These are phyloP conservation scores for Aspidiotus rigidus DNA, from an alignment of 2,888 invertebrate species.

Conservation along the genomic window DNA sequence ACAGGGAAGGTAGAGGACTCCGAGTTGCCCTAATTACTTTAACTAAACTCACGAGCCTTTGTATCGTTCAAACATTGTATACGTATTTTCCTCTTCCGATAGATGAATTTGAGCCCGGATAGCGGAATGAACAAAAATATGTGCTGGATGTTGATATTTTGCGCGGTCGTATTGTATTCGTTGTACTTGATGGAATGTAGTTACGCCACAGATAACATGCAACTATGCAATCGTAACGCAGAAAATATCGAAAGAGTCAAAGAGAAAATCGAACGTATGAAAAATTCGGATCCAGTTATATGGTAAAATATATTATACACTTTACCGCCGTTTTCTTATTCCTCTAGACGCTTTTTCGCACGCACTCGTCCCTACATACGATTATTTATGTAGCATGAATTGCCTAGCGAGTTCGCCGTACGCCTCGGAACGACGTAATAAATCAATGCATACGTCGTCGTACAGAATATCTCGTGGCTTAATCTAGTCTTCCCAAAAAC, in stretches of 20 bases:
- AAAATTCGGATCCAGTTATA: constrained; percentile 25
- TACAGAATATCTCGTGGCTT: too few relatives aligned
- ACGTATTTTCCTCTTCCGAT: neutral
- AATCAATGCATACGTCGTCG: too few relatives aligned
- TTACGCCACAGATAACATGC: constrained; percentile 26
- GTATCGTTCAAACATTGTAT: neutral
- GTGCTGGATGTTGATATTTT: constrained; percentile 27
- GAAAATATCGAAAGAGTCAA: constrained; percentile 13
- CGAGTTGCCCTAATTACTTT: neutral
- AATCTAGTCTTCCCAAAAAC: too few relatives aligned
- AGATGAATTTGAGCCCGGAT: constrained; percentile 13
- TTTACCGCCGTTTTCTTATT: neutral
- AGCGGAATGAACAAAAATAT: constrained; percentile 18
- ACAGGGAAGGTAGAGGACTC: too few relatives aligned
- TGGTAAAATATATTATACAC: constrained; percentile 13
- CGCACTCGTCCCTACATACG: too few relatives aligned
- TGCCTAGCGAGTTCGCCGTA: neutral
- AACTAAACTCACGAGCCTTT: neutral
- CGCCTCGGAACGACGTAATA: too few relatives aligned
- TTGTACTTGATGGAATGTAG: constrained; percentile 32
- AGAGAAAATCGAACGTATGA: constrained; percentile 28
- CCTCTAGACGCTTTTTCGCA: too few relatives aligned
- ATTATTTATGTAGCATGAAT: neutral
- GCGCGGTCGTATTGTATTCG: constrained; percentile 22
- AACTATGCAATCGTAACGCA: constrained; percentile 21